Evolutionary conservation across 2,113 vertebrate genomes (phyloP).

Genomic region (Coracopsis vasa): DNA sequence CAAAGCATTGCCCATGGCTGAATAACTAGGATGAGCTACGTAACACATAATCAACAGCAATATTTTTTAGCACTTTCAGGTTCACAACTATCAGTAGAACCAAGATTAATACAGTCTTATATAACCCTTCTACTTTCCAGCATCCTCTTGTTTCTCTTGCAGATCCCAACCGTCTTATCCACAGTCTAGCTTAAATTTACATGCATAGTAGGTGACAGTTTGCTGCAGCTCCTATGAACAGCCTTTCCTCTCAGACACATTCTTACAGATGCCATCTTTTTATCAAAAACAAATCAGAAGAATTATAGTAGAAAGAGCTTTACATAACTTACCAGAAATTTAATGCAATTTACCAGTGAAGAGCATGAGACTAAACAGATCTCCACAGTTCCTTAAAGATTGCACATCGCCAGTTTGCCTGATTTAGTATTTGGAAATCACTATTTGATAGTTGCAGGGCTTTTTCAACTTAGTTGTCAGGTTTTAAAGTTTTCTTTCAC

Average conservation of each 20-base stretch:
- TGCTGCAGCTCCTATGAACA: not conserved
- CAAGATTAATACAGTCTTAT: not conserved
- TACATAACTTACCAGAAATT: not conserved
- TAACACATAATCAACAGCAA: not conserved
- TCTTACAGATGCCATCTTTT: not conserved
- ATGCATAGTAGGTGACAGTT: not conserved
- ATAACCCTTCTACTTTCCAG: not conserved
- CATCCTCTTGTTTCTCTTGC: not conserved
- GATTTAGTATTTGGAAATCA: not conserved
- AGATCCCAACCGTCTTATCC: not conserved
- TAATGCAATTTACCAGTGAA: not conserved
- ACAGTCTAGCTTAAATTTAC: not conserved
- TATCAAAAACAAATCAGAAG: not conserved
- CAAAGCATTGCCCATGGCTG: accelerated
- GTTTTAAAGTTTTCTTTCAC: not conserved
- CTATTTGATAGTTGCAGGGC: accelerated
- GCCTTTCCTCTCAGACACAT: not conserved
- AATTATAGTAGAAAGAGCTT: not conserved
- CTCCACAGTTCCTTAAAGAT: not conserved
- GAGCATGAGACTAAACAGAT: not conserved
- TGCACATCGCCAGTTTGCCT: not conserved
- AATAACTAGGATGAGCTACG: not conserved
- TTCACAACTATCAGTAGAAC: not conserved
- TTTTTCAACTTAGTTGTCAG: not conserved
- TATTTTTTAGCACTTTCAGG: not conserved